Base-by-base conservation (phyloP, 2,888 invertebrate genomes). In the Tenthredo mesomela region DNA sequence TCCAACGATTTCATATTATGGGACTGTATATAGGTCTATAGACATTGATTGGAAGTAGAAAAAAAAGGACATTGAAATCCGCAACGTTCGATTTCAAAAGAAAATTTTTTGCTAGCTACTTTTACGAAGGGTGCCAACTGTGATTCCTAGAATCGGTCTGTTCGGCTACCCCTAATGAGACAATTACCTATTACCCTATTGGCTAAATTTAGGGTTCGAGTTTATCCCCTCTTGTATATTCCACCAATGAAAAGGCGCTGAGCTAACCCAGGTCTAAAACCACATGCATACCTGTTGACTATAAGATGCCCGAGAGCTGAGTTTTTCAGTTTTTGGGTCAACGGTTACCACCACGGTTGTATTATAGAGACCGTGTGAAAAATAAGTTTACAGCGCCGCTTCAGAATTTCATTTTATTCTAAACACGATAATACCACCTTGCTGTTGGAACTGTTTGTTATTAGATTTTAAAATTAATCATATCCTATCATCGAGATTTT, bases 261-360 rank as follows among this genome's bases (percentile, higher is more conserved):
- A 58, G 65, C 82, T 25, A 70, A 65, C 82, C 82, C 82, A 82
- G 82, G 82, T 70, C 82, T 65, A 50, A 82, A 82, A 82, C 67
- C 82, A 82, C 67, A 82, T 82, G 82, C 67, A 67, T 82, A 82
- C 82, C 67, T 82, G 82, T 82, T 82, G 82, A 67, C 21, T 70
- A 82, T 43, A 47, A 43, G 82, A 67, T 70, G 40, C 82, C 80
- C 15, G 61, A 82, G 82, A 50, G 82, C 82, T 67, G 50, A 70
- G 82, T 65, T 82, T 82, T 43, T 67, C 70, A 82, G 82, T 82
- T 67, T 82, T 82, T 67, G 82, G 43, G 65, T 82, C 82, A 70
- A 82, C 67, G 47, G 82, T 82, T 82, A 67, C 47, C 25, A 61
- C 70, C 61, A 47, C 61, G 58, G 58, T 54, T 77, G 43, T 73